A percentile compares a stretch with the other conserved stretches of the same genome.
These are phyloP conservation scores for Trinectes maculatus DNA, from an alignment of 2,113 vertebrate species.

Conservation along the genomic window DNA sequence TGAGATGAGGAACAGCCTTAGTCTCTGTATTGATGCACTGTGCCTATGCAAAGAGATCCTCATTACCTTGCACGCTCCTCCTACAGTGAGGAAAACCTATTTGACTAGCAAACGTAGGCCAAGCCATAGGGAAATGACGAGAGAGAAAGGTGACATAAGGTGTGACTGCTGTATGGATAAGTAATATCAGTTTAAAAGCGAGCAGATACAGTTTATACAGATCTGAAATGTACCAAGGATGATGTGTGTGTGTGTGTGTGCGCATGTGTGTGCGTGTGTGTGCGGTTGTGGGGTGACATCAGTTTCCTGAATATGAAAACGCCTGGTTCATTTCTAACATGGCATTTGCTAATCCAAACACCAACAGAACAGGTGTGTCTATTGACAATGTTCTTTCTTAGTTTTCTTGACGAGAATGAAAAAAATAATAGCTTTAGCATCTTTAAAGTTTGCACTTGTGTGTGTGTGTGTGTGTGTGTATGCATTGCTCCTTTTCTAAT, in stretches of 20 bases:
- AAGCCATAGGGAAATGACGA: conserved; percentile 44
- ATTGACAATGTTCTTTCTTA: neutral
- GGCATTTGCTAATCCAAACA: neutral
- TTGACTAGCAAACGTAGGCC: conserved; percentile 81
- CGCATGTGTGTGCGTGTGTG: too few relatives aligned
- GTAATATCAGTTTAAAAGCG: neutral
- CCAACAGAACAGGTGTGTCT: neutral
- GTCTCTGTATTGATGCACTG: conserved; percentile 52
- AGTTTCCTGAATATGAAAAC: neutral
- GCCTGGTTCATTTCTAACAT: neutral
- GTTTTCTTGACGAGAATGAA: neutral
- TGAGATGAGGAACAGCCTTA: conserved; percentile 40
- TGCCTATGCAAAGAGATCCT: conserved; percentile 75
- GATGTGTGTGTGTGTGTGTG: too few relatives aligned
- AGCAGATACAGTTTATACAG: neutral
- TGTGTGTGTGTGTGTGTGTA: too few relatives aligned
- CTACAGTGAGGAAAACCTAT: conserved; percentile 53
- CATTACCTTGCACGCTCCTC: conserved; percentile 46
- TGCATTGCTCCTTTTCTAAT: neutral
- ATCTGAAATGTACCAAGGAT: conserved; percentile 1
- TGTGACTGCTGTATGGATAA: neutral
- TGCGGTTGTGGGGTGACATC: neutral
- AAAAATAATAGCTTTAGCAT: neutral
- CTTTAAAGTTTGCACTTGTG: neutral
- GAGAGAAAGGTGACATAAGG: conserved; percentile 10